phyloP scores from a whole-genome alignment of 2,113 vertebrate species.

The Aegithalos caudatus region DNA sequence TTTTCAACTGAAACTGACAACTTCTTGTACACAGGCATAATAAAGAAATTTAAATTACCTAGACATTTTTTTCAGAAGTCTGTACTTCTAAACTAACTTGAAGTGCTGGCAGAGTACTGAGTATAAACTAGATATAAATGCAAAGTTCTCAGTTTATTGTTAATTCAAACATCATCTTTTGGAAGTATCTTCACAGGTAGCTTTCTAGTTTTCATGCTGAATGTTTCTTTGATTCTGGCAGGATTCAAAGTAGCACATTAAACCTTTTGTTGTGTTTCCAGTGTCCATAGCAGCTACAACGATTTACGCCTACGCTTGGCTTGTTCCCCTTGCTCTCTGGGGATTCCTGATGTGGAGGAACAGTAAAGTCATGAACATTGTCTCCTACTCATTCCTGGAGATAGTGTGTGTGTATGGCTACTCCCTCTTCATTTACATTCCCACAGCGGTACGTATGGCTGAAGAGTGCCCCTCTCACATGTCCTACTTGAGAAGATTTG shows the following conservation, averaged over 20 bases:
- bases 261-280: conserved; percentile 55
- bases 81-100: not conserved
- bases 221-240: not conserved
- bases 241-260: not conserved
- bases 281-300: conserved; percentile 93
- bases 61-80: not conserved
- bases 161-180: not conserved
- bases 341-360: conserved; percentile 93
- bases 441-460: conserved; percentile 84
- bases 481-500: not conserved
- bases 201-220: not conserved
- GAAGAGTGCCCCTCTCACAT: not conserved
- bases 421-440: conserved; percentile 93
- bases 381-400: conserved; percentile 95
- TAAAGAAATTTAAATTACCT: not conserved
- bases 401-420: conserved; percentile 96
- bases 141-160: not conserved
- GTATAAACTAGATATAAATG: not conserved
- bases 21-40: not conserved
- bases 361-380: conserved; percentile 87
- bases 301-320: conserved; percentile 92
- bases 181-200: not conserved
- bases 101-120: not conserved
- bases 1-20: not conserved
- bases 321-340: conserved; percentile 93